These are phyloP conservation scores for Tonatia bakeri DNA, from an alignment of 2,113 vertebrate genomes.

Conservation along the genomic window DNA sequence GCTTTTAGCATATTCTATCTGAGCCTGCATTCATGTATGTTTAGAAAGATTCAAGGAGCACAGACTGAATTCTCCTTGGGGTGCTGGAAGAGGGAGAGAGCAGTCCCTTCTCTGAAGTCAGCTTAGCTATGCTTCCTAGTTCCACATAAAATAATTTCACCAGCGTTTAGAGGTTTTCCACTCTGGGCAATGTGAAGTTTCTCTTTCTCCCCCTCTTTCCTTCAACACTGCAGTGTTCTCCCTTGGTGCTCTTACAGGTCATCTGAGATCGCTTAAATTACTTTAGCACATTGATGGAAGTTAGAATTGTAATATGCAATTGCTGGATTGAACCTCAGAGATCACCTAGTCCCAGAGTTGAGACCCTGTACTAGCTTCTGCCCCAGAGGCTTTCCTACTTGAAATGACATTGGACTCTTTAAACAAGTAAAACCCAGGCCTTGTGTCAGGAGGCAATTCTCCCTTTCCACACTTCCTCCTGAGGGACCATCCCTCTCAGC, in stretches of 20 bases:
- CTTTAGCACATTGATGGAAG: constrained; percentile 15
- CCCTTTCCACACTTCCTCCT: not conserved
- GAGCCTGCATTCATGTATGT: not conserved
- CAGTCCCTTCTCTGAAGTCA: not conserved
- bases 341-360: not conserved
- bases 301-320: not conserved
- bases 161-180: not conserved
- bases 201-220: not conserved
- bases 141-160: not conserved
- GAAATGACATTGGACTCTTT: not conserved
- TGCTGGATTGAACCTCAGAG: not conserved
- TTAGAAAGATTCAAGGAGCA: not conserved
- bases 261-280: constrained; percentile 26
- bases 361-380: not conserved
- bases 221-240: not conserved
- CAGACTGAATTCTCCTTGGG: not conserved
- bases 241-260: not conserved
- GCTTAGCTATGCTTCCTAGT: not conserved
- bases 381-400: not conserved
- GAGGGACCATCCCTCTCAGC: not conserved
- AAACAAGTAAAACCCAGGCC: not conserved
- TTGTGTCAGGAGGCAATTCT: not conserved
- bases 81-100: not conserved
- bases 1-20: not conserved
- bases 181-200: not conserved